These are phyloP conservation scores for Toxonevra muliebris DNA, from an alignment of 2,888 invertebrate species.

Conservation along the genomic window DNA sequence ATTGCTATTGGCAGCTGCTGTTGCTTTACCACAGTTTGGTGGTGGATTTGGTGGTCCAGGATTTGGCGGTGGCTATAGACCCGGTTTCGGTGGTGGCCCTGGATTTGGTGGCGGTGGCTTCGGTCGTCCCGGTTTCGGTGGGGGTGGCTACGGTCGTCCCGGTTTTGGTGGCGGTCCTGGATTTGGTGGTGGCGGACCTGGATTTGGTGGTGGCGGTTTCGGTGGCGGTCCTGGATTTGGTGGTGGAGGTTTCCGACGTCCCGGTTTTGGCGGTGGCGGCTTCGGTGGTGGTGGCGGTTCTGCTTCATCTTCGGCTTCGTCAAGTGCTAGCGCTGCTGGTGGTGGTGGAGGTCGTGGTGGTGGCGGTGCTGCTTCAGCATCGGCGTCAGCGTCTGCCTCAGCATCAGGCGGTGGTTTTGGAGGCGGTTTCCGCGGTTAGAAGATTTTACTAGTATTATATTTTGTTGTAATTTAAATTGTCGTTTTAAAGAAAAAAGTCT, in stretches of 20 bases:
- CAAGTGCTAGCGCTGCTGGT: slow-evolving; percentile 26
- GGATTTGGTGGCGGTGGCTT: slow-evolving; percentile 29
- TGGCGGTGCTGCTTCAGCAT: slow-evolving; percentile 30
- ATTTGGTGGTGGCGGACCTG: slow-evolving; percentile 26
- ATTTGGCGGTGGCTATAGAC: slow-evolving; percentile 26
- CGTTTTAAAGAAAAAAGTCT: not conserved
- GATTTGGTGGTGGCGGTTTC: slow-evolving; percentile 28
- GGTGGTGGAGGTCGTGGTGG: slow-evolving; percentile 27
- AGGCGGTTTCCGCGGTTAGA: slow-evolving; percentile 31
- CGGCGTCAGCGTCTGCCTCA: slow-evolving; percentile 28
- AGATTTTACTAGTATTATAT: not conserved
- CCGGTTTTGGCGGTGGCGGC: slow-evolving; percentile 15
- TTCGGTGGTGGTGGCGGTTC: slow-evolving; percentile 25
- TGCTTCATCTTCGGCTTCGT: slow-evolving; percentile 23
- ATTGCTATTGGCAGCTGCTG: slow-evolving; percentile 48
- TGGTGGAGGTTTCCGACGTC: slow-evolving; percentile 25
- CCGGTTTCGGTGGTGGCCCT: slow-evolving; percentile 25
- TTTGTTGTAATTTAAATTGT: slow-evolving; percentile 12
- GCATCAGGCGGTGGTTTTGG: slow-evolving; percentile 27
- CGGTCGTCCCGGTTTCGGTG: slow-evolving; percentile 17
- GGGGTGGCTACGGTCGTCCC: slow-evolving; percentile 9
- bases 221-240: slow-evolving; percentile 24
- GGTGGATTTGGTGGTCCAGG: slow-evolving; percentile 20
- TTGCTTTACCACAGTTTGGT: slow-evolving; percentile 49
- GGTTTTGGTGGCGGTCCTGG: slow-evolving; percentile 29